phyloP scores from a whole-genome alignment of 2,113 vertebrate genomes.

The Chamaetylas fuelleborni region DNA sequence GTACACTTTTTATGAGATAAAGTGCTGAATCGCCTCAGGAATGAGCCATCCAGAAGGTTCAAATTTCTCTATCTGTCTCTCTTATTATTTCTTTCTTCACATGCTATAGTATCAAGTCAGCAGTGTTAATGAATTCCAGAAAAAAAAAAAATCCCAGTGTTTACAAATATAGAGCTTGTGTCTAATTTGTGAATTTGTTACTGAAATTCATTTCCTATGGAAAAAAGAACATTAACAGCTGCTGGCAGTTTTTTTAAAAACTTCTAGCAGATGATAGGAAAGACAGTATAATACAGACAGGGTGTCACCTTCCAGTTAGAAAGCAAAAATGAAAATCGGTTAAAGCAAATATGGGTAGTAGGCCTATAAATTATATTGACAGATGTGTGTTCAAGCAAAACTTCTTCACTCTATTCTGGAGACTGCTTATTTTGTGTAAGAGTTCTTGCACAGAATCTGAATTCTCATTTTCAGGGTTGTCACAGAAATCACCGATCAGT shows the following conservation, averaged over 20 bases:
- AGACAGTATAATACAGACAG: neutral
- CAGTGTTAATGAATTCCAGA: conserved; percentile 23
- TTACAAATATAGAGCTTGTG: neutral
- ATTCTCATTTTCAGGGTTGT: neutral
- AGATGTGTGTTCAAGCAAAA: neutral
- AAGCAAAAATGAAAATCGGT: neutral
- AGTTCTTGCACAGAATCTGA: neutral
- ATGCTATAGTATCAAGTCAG: neutral
- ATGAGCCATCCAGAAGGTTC: neutral
- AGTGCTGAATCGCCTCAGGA: neutral
- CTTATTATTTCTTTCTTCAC: neutral
- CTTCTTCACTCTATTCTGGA: neutral
- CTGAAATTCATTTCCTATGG: neutral
- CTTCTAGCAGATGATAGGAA: neutral
- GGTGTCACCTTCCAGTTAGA: neutral
- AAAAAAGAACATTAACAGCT: neutral
- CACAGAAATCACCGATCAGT: neutral
- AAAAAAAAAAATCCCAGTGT: neutral
- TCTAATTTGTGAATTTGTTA: conserved; percentile 32
- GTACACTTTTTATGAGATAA: neutral
- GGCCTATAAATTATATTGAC: neutral
- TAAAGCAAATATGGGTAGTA: neutral
- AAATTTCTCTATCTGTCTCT: neutral
- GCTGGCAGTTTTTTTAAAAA: neutral
- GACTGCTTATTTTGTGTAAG: neutral